Base-by-base conservation (phyloP, 2,797 vertebrate genomes). In the Pitangus sulphuratus region DNA sequence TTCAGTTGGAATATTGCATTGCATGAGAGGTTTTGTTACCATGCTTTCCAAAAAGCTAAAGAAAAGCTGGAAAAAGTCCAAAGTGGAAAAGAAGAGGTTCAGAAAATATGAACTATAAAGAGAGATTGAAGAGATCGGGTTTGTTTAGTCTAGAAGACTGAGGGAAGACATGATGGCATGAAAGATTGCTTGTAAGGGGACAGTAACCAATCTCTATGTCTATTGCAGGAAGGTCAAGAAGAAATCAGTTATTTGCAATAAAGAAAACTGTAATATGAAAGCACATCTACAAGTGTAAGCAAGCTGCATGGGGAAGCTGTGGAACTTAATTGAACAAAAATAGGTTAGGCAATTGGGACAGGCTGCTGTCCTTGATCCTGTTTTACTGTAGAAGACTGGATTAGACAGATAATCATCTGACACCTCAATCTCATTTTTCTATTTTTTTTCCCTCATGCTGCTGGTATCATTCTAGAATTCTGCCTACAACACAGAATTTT, bases 111-210 rank as follows among this genome's bases (percentile, higher is more conserved):
- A 75, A 31, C 14, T 70, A 71, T 68, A 53, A 86, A 81, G 44
- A 90, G 21, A 90, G 48, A 70, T 9, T 75, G 44, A 89, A 90
- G 70, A 84, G 86, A 76, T 8, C 37, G 2, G 30, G 9, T 90
- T 93, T 96, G 74, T 78, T 94, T 93, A 93, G 87, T 87, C 79
- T 93, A 79, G 56, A 70, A 82, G 26, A 65, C 65, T 60, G 31
- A 88, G 45, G 22, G 35, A 7, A 87, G 54, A 54, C 18, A 28
- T 16, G 54, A 84, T 39, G 58, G 42, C 31, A 0, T 40, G 58
- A 44, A 92, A 69, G 47, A 66, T 14, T 58, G 37, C 33, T 66
- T 62, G 22, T 66, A 62, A 78, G 16, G 45, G 26, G 39, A 69
- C 21, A 39, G 72, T 15, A 87, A 92, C 54, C 47, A 54, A 84